Evolutionary conservation across 2,113 vertebrate species (phyloP).

Genomic region (Scartelaos histophorus): DNA sequence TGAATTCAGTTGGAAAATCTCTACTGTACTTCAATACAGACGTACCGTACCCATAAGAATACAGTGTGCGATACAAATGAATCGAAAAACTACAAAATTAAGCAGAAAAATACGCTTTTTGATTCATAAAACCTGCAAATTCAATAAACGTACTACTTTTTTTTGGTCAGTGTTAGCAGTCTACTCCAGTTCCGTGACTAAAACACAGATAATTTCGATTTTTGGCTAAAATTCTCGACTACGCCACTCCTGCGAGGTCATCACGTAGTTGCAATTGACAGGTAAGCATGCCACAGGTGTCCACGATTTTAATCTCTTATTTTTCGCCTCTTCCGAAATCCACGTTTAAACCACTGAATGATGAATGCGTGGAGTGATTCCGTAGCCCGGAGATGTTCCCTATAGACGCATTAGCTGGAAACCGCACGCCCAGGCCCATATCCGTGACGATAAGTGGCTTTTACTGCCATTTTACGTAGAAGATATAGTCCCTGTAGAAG

Average conservation of each 20-base stretch:
- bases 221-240: background rate
- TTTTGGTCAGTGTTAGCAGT: background rate
- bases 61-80: background rate
- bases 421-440: conserved; percentile 21
- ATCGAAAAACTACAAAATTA: background rate
- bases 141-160: background rate
- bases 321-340: background rate
- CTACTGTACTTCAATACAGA: background rate
- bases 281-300: conserved; percentile 56
- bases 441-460: conserved; percentile 10
- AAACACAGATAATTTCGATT: background rate
- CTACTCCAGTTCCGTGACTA: background rate
- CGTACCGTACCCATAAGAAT: background rate
- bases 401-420: conserved; percentile 35
- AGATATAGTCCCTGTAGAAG: conserved; percentile 23
- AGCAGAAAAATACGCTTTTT: background rate
- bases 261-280: background rate
- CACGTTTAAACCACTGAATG: background rate
- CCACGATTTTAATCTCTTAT: too few species aligned
- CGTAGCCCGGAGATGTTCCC: conserved; percentile 23
- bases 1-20: background rate
- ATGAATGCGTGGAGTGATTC: conserved; percentile 1
- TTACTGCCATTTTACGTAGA: conserved; percentile 31
- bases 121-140: background rate
- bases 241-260: background rate